Evolutionary conservation across 2,797 vertebrate species (phyloP).

Genomic region (Garrulus glandarius): DNA sequence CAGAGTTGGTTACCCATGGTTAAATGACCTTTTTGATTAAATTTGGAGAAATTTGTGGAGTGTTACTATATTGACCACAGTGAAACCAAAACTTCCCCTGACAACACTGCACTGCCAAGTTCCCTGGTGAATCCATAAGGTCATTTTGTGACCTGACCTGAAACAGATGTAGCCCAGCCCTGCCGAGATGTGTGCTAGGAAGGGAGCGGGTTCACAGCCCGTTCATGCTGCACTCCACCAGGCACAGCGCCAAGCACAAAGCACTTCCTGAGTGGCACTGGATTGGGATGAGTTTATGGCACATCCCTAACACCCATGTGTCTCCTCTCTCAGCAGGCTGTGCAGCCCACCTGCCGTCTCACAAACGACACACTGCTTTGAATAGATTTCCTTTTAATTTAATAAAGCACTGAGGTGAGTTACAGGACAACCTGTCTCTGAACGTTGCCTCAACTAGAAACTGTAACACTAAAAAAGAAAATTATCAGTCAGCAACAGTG

Average conservation of each 20-base stretch:
- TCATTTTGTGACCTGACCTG: neutral
- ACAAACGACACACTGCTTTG: neutral
- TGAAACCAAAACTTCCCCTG: neutral
- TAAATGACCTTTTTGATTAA: neutral
- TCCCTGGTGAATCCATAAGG: neutral
- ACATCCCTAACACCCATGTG: neutral
- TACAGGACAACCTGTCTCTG: neutral
- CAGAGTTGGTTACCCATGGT: neutral
- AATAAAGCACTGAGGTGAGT: neutral
- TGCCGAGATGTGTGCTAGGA: neutral
- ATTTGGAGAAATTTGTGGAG: neutral
- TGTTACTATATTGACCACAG: neutral
- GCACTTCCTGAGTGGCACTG: neutral
- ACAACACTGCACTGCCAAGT: neutral
- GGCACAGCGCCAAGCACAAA: neutral
- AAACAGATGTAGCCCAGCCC: neutral
- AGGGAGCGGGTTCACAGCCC: neutral
- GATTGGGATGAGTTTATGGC: accelerated
- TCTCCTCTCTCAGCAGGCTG: neutral
- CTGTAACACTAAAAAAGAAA: neutral
- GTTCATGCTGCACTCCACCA: neutral
- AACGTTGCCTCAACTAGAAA: neutral
- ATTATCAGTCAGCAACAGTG: neutral
- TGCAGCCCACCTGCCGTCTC: neutral
- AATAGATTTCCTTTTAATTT: neutral